Evolutionary conservation across 2,113 vertebrate species (phyloP).

Genomic region (Hemiscyllium ocellatum): DNA sequence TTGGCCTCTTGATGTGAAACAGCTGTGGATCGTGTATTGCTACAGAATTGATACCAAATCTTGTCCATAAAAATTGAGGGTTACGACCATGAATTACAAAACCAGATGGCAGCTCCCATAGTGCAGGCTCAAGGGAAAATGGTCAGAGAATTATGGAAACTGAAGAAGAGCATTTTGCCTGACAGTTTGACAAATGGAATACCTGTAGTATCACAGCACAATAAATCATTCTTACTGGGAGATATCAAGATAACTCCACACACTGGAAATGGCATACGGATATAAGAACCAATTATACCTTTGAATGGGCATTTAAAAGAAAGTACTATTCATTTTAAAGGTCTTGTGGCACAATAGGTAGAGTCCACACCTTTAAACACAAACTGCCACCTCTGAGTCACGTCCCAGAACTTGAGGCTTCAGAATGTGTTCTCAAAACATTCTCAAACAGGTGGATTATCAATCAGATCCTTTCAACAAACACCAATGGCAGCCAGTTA

Average conservation of each 20-base stretch:
- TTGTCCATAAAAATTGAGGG: conserved; percentile 39
- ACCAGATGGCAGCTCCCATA: conserved; percentile 33
- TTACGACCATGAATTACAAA: conserved; percentile 25
- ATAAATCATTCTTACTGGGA: conserved; percentile 27
- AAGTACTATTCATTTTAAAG: not conserved
- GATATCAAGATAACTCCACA: not conserved
- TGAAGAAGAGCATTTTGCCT: conserved; percentile 29
- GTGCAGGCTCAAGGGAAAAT: not conserved
- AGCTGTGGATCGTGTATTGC: conserved; percentile 57
- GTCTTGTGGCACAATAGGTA: not conserved
- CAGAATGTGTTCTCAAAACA: not conserved
- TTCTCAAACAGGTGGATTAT: not conserved
- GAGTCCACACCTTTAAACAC: not conserved
- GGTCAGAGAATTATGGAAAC: conserved; percentile 30
- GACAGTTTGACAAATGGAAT: conserved; percentile 35
- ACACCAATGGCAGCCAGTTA: not conserved
- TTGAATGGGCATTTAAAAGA: not conserved
- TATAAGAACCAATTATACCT: not conserved
- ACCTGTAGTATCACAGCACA: not conserved
- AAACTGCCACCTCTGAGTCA: not conserved
- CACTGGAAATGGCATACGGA: not conserved
- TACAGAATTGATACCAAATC: conserved; percentile 62
- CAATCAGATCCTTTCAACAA: not conserved
- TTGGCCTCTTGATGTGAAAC: conserved; percentile 54
- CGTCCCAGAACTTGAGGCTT: not conserved